These are phyloP conservation scores for Gambelia wislizenii DNA, from an alignment of 2,797 vertebrate species.

Conservation along the genomic window DNA sequence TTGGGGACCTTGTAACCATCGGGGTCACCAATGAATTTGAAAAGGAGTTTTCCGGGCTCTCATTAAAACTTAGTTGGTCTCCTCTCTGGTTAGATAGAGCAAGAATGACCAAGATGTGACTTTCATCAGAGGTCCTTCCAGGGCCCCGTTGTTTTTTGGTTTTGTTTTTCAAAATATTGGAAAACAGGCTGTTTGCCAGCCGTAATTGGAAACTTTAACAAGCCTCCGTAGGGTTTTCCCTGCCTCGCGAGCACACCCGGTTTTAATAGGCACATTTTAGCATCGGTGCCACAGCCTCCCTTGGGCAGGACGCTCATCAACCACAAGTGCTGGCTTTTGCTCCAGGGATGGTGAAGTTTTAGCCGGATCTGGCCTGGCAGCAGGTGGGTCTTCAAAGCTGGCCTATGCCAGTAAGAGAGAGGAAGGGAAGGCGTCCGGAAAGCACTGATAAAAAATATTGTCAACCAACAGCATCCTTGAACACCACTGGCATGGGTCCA, in stretches of 20 bases:
- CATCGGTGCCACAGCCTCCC: not conserved
- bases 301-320: not conserved
- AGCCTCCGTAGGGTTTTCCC: not conserved
- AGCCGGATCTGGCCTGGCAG: not conserved
- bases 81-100: not conserved
- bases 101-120: not conserved
- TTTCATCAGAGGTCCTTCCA: not conserved
- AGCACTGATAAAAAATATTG: too few species aligned
- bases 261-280: not conserved
- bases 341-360: not conserved
- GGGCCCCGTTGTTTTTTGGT: too few species aligned
- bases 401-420: too few species aligned
- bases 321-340: not conserved
- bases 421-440: too few species aligned
- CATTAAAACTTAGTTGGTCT: not conserved
- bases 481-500: too few species aligned
- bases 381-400: not conserved
- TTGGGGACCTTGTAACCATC: too few species aligned
- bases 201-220: constrained; percentile 13
- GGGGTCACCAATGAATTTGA: not conserved
- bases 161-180: not conserved
- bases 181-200: not conserved
- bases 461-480: not conserved
- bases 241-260: not conserved
- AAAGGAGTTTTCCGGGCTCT: not conserved